These are phyloP conservation scores for Simalia tracyae DNA, from an alignment of 2,797 vertebrate species.

Conservation along the genomic window DNA sequence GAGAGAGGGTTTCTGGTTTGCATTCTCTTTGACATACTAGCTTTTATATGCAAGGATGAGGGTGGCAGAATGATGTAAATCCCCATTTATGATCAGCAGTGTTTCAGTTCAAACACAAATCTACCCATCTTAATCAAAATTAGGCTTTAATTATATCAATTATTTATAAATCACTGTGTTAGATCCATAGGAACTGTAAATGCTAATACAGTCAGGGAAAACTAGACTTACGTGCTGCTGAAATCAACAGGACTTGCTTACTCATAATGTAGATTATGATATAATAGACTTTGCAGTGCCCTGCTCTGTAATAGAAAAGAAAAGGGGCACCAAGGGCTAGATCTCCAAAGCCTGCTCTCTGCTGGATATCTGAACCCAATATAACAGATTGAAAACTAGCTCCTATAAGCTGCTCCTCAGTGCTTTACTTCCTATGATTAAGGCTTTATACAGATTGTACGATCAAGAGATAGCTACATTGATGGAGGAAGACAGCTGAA, in stretches of 20 bases:
- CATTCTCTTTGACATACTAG: neutral
- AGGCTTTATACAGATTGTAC: conserved; percentile 38
- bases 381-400: neutral
- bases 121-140: neutral
- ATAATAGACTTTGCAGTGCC: neutral
- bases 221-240: neutral
- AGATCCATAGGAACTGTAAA: neutral
- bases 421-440: neutral
- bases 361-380: neutral
- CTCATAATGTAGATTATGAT: neutral
- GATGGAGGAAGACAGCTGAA: conserved; percentile 31
- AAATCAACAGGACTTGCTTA: neutral
- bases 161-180: neutral
- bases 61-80: neutral
- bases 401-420: neutral
- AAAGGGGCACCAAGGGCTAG: neutral
- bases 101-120: neutral
- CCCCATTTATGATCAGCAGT: neutral
- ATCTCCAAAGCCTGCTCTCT: neutral
- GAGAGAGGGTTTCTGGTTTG: neutral
- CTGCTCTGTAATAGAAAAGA: neutral
- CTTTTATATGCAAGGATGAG: neutral
- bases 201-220: neutral
- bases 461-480: conserved; percentile 43
- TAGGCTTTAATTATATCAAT: neutral